Percentiles rank a stretch among this genome's conserved stretches.
Evolutionary conservation across 2,888 invertebrate species (phyloP).

Genomic region (Cybosia mesomella): DNA sequence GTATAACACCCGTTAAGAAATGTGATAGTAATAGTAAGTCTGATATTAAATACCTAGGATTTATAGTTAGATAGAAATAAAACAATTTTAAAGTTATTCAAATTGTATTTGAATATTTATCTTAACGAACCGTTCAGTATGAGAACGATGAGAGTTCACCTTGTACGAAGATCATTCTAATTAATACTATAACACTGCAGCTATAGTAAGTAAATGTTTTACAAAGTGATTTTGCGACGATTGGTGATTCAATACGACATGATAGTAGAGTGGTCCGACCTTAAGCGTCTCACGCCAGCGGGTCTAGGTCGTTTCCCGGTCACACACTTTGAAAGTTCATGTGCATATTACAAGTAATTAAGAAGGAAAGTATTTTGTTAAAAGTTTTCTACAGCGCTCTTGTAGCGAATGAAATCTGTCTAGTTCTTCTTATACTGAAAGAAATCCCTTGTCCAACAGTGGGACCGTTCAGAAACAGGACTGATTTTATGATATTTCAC

Average conservation of each 20-base stretch:
- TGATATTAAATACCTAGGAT: too few relatives aligned
- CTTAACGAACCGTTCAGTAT: background rate
- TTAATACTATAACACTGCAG: slow-evolving; percentile 15
- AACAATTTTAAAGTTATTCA: background rate
- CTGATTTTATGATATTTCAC: background rate
- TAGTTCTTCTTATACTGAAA: background rate
- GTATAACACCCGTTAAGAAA: background rate
- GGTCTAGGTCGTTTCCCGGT: background rate
- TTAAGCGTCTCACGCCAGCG: background rate
- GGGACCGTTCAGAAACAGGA: background rate
- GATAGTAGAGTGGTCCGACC: background rate
- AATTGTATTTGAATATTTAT: background rate
- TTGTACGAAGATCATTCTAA: slow-evolving; percentile 44
- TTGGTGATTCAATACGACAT: background rate
- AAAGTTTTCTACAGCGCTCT: background rate
- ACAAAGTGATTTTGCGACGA: background rate
- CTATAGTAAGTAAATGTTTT: background rate
- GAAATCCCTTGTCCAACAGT: background rate
- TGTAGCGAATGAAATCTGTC: too few relatives aligned
- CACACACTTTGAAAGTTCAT: background rate
- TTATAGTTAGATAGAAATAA: background rate
- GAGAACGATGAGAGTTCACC: slow-evolving; percentile 24
- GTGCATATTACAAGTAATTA: background rate
- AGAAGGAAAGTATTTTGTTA: background rate
- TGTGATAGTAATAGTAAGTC: background rate